phyloP scores from a whole-genome alignment of 2,797 vertebrate species.

The Notoglanidium macrostoma region DNA sequence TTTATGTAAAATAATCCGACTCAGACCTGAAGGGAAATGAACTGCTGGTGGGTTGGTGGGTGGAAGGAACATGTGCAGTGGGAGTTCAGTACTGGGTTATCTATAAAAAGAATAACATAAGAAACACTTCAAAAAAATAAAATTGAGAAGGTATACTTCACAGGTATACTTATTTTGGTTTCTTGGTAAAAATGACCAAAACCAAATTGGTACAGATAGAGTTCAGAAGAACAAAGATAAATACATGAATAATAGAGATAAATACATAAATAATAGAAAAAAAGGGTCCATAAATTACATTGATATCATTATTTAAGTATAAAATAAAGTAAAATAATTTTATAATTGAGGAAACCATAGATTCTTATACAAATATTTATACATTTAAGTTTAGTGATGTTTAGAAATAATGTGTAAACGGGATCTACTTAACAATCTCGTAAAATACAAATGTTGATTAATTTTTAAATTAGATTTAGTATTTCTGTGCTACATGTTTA shows the following conservation, averaged over 20 bases:
- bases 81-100: slow-evolving; percentile 63
- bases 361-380: not conserved
- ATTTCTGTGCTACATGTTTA: not conserved
- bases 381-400: not conserved
- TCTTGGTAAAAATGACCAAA: not conserved
- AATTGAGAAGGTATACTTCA: not conserved
- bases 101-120: slow-evolving; percentile 64
- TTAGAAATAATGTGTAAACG: not conserved
- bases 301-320: too few species aligned
- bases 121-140: slow-evolving; percentile 60
- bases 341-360: not conserved
- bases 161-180: not conserved
- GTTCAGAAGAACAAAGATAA: not conserved
- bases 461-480: not conserved
- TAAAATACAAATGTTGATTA: not conserved
- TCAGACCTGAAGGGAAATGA: slow-evolving; percentile 29
- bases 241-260: not conserved
- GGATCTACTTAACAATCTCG: too few species aligned
- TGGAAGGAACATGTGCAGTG: slow-evolving; percentile 66
- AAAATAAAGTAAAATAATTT: too few species aligned
- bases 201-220: not conserved
- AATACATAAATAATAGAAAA: not conserved
- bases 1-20: slow-evolving; percentile 45
- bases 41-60: slow-evolving; percentile 69
- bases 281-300: too few species aligned